Conservation (phyloP, 2,113 vertebrate species). For the Cranoglanis bouderius region DNA sequence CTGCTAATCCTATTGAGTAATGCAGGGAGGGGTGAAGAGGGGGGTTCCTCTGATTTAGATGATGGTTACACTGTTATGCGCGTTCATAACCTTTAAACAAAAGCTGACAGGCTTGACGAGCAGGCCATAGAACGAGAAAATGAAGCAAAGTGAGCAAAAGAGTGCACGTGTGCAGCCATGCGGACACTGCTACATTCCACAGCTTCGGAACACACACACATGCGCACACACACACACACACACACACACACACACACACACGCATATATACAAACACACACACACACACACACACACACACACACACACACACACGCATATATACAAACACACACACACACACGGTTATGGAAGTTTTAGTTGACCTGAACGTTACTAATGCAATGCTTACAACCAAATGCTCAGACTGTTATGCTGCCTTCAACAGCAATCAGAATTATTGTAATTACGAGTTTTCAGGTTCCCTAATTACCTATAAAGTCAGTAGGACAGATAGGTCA, state of each 20-base stretch:
- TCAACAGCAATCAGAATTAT: background rate
- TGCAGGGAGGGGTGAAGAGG: conserved; percentile 8
- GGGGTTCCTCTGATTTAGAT: background rate
- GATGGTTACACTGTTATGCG: conserved; percentile 35
- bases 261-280: conserved; percentile 1
- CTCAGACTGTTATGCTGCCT: background rate
- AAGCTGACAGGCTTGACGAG: conserved; percentile 29
- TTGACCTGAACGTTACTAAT: background rate
- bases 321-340: conserved; percentile 14
- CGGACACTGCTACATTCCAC: conserved; percentile 2
- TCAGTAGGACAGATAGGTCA: background rate
- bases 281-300: conserved; percentile 8
- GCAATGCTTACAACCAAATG: background rate
- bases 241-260: conserved; percentile 18
- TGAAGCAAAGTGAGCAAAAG: conserved; percentile 9
- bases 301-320: background rate
- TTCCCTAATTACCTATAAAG: background rate
- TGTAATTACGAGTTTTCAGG: background rate
- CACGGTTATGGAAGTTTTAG: background rate
- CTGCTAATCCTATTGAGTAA: conserved; percentile 52
- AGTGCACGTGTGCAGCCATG: conserved; percentile 43
- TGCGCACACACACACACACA: background rate
- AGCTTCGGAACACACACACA: background rate
- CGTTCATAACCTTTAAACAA: conserved; percentile 57
- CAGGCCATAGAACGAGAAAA: background rate